Base-by-base conservation (phyloP, 2,888 invertebrate species). In the Rhorus exstirpatorius region DNA sequence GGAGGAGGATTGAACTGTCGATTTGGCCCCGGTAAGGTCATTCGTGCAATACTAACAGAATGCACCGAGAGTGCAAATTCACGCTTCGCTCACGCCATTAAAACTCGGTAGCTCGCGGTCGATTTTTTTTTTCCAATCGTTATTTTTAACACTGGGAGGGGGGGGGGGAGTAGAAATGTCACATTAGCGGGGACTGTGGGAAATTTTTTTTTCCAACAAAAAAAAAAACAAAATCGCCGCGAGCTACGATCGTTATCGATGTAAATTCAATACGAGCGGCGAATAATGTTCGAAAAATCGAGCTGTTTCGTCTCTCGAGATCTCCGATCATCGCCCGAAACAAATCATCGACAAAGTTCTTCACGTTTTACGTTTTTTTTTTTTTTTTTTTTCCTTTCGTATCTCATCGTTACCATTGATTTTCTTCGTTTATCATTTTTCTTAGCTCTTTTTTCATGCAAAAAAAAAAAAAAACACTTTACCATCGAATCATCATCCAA, bases 21-120 rank as follows among this genome's bases (percentile, higher is more conserved):
- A 17, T 35, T 35, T 35, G 10, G 31, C 35, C 58, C 31, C n/a
- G n/a, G n/a, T n/a, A n/a, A n/a, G n/a, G n/a, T n/a, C n/a, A n/a
- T n/a, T n/a, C n/a, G n/a, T n/a, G n/a, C n/a, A n/a, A 51, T 49
- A 77, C 8, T n/a, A 76, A 61, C 53, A n/a, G 53, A 75, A 21
- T 8, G 71, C 80, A 76, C 63, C 19, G 44, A 53, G 44, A 46
- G 72, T 72, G 63, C 67, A 63, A 77, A 51, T 68, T 74, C 67
- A 67, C 72, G 81, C 81, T 81, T 81, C 53, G 81, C 77, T 68
- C 68, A 81, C 81, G 68, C 81, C 19, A 19, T 63, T 38, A 8
- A 63, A 51, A 53, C 35, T 74, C 53, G 61, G 46, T 35, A 63
- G 61, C 53, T 74, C 68, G 67, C 31, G 41, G 53, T 38, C 26